Evolutionary conservation across 2,797 vertebrate genomes (phyloP), one percentile per base, ranked within the genome.

Genomic region (Moxostoma hubbsi): DNA sequence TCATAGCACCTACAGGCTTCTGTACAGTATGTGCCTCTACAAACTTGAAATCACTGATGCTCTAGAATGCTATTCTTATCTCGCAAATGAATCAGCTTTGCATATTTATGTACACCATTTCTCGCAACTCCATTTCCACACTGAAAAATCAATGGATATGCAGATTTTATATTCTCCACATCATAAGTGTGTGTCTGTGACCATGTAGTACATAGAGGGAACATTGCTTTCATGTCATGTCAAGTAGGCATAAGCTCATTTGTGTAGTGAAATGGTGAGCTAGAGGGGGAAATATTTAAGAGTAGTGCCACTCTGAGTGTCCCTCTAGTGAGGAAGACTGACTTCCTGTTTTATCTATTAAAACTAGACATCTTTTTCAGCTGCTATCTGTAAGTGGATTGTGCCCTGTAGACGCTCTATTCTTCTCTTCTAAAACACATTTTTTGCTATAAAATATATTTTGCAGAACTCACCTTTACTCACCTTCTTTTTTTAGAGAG

Each of bases 401-500:
- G 5, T 78, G 70, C 46, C 75, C 62, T 77, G 11, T 73, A 10
- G 72, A 66, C 24, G 53, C 61, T 58, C 66, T 43, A 36, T 74
- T 50, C 79, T 36, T 13, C 47, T 75, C 24, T 65, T 67, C 55
- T 66, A 64, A 16, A 67, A 68, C 50, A 5, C 67, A 51, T 65
- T 15, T 53, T 53, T 75, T 64, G 57, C 58, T 54, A 15, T 57
- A 47, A 72, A 53, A 15, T 12, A 46, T 13, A 69, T 77, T 73
- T 73, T 24, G 63, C 46, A 66, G 80, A 57, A 43, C 77, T 76
- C 63, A 57, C 65, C n/a, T n/a, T n/a, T n/a, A n/a, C n/a, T n/a
- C n/a, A n/a, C n/a, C n/a, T n/a, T n/a, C n/a, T n/a, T n/a, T n/a
- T n/a, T n/a, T n/a, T n/a, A n/a, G n/a, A 18, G 18, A 18, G 18